A percentile compares a stretch with the other conserved stretches of the same genome.
phyloP scores from a whole-genome alignment of 1,140 invertebrate species.

The Ips nitidus region DNA sequence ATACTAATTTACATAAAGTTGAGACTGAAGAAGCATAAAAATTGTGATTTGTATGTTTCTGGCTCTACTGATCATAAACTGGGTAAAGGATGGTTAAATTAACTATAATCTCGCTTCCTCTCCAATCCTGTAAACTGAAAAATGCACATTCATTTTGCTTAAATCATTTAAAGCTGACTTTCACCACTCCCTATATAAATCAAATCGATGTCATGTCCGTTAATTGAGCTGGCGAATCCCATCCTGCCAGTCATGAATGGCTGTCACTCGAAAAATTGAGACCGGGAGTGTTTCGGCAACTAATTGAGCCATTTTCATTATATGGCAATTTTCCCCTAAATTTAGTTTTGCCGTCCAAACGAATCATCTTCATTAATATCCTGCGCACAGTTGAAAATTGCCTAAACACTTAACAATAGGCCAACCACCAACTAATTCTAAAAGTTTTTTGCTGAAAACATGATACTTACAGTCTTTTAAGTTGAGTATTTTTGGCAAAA shows the following conservation, averaged over 20 bases:
- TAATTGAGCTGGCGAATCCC: neutral
- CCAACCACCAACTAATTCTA: neutral
- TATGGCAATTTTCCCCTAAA: slow-evolving; percentile 2
- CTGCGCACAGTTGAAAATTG: neutral
- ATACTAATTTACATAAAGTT: no score
- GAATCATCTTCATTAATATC: slow-evolving; percentile 6
- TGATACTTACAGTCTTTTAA: slow-evolving; percentile 59
- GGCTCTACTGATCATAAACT: no score
- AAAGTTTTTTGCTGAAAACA: neutral
- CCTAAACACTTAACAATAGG: neutral
- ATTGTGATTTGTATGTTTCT: no score
- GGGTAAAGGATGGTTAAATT: no score
- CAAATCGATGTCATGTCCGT: neutral
- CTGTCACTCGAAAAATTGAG: neutral
- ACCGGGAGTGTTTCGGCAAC: neutral
- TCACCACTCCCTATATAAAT: no score
- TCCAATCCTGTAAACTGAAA: no score
- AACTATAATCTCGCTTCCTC: no score
- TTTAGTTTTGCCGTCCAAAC: neutral
- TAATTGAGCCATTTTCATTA: slow-evolving; percentile 4
- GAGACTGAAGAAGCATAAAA: no score
- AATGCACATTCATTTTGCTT: no score
- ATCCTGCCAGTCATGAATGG: neutral
- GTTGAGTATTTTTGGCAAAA: slow-evolving; percentile 55
- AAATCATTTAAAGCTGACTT: no score